Conservation (phyloP, 2,797 vertebrate genomes). For the Anguilla anguilla region DNA sequence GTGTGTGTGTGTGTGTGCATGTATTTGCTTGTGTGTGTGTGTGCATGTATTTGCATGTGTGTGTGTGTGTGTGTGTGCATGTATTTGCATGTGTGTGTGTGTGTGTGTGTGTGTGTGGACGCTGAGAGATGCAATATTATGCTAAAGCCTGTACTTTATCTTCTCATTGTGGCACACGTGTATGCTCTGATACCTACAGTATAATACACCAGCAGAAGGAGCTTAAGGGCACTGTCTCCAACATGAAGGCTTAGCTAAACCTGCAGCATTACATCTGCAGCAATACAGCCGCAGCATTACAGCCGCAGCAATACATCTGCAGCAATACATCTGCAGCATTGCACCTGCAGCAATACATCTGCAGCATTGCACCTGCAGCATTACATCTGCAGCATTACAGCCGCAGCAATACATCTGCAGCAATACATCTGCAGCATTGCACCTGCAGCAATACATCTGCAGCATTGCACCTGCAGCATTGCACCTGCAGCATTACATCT, state of each 20-base stretch:
- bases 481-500: too few species aligned
- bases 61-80: not conserved
- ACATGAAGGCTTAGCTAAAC: constrained; percentile 42
- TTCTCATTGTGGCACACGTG: constrained; percentile 34
- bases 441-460: too few species aligned
- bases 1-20: not conserved
- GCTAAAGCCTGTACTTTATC: constrained; percentile 39
- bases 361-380: too few species aligned
- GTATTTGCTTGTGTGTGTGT: not conserved
- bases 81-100: not conserved
- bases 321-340: too few species aligned
- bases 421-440: too few species aligned
- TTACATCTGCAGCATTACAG: too few species aligned
- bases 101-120: not conserved
- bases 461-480: too few species aligned
- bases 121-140: constrained; percentile 17
- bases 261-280: constrained; percentile 43
- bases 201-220: constrained; percentile 34
- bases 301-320: too few species aligned
- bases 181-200: constrained; percentile 35
- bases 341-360: too few species aligned
- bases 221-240: constrained; percentile 42
- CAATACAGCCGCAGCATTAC: too few species aligned
- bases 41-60: not conserved
- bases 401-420: too few species aligned